Conservation (phyloP, 2,888 invertebrate species). For the Mayetiola destructor region DNA sequence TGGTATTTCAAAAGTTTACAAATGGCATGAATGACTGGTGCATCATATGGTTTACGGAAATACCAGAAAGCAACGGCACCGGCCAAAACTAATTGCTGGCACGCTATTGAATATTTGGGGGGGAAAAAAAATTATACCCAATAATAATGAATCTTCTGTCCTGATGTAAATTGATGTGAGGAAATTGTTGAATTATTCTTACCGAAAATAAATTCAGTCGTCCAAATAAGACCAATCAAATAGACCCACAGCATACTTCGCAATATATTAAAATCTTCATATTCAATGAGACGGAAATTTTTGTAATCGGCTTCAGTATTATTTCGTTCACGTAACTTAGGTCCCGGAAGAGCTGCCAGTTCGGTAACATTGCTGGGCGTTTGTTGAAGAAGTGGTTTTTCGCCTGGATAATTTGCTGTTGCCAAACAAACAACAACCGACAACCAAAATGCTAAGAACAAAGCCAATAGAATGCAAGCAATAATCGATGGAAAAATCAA, state of each 20-base stretch:
- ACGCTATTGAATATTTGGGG: slow-evolving; percentile 38
- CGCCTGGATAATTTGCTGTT: slow-evolving; percentile 63
- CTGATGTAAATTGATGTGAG: neutral
- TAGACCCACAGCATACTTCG: slow-evolving; percentile 93
- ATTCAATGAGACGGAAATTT: slow-evolving; percentile 51
- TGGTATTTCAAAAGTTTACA: slow-evolving; percentile 74
- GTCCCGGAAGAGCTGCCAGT: neutral
- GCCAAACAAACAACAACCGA: slow-evolving; percentile 61
- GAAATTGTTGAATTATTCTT: neutral
- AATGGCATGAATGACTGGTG: slow-evolving; percentile 55
- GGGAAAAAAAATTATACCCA: neutral
- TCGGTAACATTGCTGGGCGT: slow-evolving; percentile 19
- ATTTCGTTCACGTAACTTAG: slow-evolving; percentile 21
- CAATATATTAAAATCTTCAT: slow-evolving; percentile 61
- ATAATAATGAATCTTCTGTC: neutral
- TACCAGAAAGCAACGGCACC: slow-evolving; percentile 92
- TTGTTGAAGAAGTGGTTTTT: slow-evolving; percentile 34
- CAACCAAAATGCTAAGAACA: slow-evolving; percentile 78
- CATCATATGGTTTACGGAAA: slow-evolving; percentile 60
- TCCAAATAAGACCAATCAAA: slow-evolving; percentile 80
- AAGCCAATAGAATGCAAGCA: slow-evolving; percentile 62
- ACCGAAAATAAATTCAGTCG: slow-evolving; percentile 74
- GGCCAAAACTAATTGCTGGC: slow-evolving; percentile 87
- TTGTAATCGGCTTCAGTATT: slow-evolving; percentile 23
- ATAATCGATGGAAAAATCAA: slow-evolving; percentile 71